phyloP scores from a whole-genome alignment of 1,140 invertebrate genomes.

The Sarcophaga bullata region DNA sequence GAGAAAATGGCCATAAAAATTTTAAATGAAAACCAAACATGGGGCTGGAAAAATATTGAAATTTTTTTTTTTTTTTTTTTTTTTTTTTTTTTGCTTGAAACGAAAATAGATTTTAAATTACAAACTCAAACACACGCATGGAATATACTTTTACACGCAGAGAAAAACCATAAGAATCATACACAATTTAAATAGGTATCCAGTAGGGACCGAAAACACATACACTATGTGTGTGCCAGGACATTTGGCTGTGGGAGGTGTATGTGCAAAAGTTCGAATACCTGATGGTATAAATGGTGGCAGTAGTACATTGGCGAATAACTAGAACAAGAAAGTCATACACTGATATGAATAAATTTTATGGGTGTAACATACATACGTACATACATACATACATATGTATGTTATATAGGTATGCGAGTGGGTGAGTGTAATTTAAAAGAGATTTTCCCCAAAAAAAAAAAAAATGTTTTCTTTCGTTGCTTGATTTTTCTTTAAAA shows the following conservation, averaged over 20 bases:
- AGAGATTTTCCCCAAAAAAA: constrained; percentile 34
- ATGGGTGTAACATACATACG: too few species aligned
- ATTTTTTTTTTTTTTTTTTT: background rate
- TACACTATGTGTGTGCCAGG: background rate
- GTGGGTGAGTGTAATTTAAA: constrained; percentile 15
- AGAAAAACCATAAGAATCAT: too few species aligned
- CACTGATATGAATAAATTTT: background rate
- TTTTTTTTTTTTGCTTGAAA: background rate
- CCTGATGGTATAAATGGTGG: constrained; percentile 5
- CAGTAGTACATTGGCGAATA: constrained; percentile 14
- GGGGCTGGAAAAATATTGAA: background rate
- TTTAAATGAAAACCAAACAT: background rate
- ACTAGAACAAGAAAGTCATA: background rate
- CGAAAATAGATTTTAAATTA: constrained; percentile 8
- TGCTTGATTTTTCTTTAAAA: background rate
- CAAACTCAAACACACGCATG: background rate
- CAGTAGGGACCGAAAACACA: background rate
- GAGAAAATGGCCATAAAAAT: background rate
- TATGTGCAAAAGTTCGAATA: background rate
- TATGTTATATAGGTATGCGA: background rate
- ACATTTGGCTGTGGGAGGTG: background rate
- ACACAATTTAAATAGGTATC: too few species aligned
- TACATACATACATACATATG: background rate
- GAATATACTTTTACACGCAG: too few species aligned
- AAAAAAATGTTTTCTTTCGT: background rate